Evolutionary conservation across 2,797 vertebrate species (phyloP).

Genomic region (Cryptoprocta ferox): DNA sequence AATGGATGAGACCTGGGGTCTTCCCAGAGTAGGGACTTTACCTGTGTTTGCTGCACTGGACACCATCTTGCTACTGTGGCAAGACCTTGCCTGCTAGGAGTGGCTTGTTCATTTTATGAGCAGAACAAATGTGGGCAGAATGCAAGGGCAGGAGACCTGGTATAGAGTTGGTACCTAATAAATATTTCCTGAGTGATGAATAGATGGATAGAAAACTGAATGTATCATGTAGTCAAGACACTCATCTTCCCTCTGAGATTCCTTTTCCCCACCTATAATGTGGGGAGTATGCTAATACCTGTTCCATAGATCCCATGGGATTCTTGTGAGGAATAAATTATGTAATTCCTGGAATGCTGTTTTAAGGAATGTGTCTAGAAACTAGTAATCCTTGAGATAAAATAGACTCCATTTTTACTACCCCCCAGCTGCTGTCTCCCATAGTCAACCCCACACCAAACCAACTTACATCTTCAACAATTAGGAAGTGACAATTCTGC

Average conservation of each 20-base stretch:
- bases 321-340: neutral
- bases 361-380: neutral
- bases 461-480: neutral
- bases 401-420: neutral
- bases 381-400: neutral
- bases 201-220: neutral
- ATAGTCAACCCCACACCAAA: neutral
- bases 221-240: neutral
- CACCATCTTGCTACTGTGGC: neutral
- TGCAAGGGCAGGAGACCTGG: rapidly evolving
- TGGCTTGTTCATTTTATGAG: neutral
- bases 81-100: neutral
- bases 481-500: neutral
- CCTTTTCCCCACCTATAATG: neutral
- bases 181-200: neutral
- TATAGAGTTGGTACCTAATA: neutral
- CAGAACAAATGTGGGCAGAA: neutral
- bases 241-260: neutral
- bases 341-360: neutral
- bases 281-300: neutral
- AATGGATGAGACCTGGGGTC: neutral
- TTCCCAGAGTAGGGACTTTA: neutral
- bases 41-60: too few relatives aligned
- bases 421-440: neutral
- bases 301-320: neutral